Evolutionary conservation across 2,113 vertebrate genomes (phyloP).

Genomic region (Lathamus discolor): DNA sequence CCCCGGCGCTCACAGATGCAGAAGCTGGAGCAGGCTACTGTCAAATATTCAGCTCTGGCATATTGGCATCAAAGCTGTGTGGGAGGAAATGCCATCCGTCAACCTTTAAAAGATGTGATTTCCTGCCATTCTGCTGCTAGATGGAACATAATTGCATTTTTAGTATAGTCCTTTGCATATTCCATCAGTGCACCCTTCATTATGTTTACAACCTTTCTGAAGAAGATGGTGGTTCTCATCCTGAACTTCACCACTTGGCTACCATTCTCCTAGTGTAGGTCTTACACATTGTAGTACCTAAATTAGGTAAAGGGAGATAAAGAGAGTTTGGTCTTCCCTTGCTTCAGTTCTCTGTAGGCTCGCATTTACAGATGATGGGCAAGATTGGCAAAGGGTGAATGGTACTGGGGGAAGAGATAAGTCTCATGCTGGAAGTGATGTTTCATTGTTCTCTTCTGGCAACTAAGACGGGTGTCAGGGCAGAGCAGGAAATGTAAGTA

Average conservation of each 20-base stretch:
- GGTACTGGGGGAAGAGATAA: background rate
- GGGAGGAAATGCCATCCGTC: background rate
- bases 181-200: background rate
- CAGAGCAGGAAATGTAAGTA: background rate
- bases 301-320: background rate
- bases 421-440: background rate
- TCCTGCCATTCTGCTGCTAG: background rate
- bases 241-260: background rate
- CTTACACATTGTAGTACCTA: background rate
- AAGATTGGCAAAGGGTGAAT: background rate
- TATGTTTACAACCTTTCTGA: background rate
- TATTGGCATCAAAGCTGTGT: background rate
- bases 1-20: background rate
- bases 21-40: background rate
- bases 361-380: background rate
- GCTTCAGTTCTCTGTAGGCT: background rate
- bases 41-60: background rate
- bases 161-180: background rate
- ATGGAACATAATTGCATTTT: background rate
- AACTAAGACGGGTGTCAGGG: background rate
- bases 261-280: background rate
- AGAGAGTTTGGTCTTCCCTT: background rate
- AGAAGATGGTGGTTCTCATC: background rate
- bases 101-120: background rate
- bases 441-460: background rate